Conservation (phyloP, 2,113 vertebrate species). For the Speoplatyrhinus poulsoni region DNA sequence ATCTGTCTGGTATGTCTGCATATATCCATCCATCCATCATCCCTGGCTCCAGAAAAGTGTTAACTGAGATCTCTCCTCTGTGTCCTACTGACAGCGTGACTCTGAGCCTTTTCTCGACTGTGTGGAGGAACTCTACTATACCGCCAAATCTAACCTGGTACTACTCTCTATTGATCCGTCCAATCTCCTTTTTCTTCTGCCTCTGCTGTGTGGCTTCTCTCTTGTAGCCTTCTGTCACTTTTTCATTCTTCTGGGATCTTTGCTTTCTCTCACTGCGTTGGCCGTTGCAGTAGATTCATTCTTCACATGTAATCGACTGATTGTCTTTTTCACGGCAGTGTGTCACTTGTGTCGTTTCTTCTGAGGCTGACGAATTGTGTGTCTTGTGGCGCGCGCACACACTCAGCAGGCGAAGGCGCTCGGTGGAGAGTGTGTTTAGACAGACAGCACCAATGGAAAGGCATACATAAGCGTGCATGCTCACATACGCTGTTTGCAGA, state of each 20-base stretch:
- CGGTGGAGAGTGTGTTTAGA: background rate
- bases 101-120: constrained; percentile 96
- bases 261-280: constrained; percentile 5
- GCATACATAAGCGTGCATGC: background rate
- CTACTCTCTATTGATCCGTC: constrained; percentile 69
- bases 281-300: too few relatives aligned
- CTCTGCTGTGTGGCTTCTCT: constrained; percentile 16
- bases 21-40: constrained; percentile 1
- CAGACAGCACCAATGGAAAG: background rate
- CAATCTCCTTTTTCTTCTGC: constrained; percentile 24
- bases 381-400: background rate
- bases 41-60: constrained; percentile 70
- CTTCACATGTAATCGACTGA: background rate
- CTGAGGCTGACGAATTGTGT: background rate
- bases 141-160: constrained; percentile 99
- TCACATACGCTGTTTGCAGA: too few relatives aligned
- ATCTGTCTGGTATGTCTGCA: constrained; percentile 9
- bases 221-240: constrained; percentile 50
- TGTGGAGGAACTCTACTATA: constrained; percentile 98
- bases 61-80: constrained; percentile 89
- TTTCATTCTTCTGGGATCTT: constrained; percentile 14
- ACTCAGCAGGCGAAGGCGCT: background rate
- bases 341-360: constrained; percentile 18
- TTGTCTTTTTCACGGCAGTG: constrained; percentile 22
- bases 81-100: constrained; percentile 91